Conservation (phyloP, 2,113 vertebrate genomes). For the Glaucidium brasilianum region DNA sequence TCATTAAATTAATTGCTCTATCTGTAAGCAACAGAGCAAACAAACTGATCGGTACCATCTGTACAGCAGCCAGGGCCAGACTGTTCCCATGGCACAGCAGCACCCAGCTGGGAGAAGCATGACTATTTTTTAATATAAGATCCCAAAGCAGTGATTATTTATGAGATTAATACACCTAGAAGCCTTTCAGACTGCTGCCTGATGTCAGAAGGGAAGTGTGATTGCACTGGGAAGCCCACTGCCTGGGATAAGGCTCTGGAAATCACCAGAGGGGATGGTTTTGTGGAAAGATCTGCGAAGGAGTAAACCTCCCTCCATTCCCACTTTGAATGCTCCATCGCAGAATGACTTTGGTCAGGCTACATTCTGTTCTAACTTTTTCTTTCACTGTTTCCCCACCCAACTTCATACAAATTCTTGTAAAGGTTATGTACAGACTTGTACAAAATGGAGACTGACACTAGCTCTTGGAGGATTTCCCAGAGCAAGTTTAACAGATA, state of each 20-base stretch:
- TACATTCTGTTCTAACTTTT: slow-evolving; percentile 15
- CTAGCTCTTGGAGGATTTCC: slow-evolving; percentile 56
- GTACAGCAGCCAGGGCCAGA: background rate
- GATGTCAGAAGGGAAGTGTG: background rate
- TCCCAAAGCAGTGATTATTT: background rate
- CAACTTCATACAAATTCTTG: slow-evolving; percentile 50
- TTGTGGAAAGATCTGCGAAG: background rate
- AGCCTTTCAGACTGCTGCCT: background rate
- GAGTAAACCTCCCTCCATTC: background rate
- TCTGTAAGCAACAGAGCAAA: background rate
- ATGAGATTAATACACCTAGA: background rate
- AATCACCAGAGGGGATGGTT: background rate
- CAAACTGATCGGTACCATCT: background rate
- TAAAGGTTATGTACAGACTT: slow-evolving; percentile 59
- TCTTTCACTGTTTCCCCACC: slow-evolving; percentile 46
- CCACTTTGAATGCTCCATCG: background rate
- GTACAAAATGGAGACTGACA: slow-evolving; percentile 65
- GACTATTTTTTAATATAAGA: background rate
- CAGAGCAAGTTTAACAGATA: slow-evolving; percentile 55
- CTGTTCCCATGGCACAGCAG: background rate
- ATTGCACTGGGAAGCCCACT: background rate
- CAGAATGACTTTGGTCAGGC: background rate
- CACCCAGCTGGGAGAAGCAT: background rate
- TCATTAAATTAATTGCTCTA: background rate
- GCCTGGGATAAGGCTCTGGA: background rate